Evolutionary conservation across 2,888 invertebrate genomes (phyloP), one percentile per base, ranked within the genome.

Genomic region (Mechanitis messenoides): DNA sequence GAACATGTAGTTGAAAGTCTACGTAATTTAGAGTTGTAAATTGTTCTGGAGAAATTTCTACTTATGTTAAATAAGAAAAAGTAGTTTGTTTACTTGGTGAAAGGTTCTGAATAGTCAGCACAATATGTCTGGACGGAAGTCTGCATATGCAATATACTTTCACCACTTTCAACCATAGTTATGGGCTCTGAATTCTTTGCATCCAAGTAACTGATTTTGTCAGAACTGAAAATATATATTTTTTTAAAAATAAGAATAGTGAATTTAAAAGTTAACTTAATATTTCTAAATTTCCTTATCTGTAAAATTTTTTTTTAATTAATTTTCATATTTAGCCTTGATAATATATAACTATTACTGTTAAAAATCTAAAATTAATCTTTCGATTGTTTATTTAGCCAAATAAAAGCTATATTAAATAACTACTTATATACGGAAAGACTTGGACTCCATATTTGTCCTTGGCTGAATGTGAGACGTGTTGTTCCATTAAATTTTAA

Each of bases 381-480:
- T 6, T 38, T 38, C 2, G 7, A 38, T 7, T 6, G 4, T 38
- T 38, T 38, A 4, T 6, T 38, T 38, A 38, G 1, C 4, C 38
- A 38, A 42, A 42, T 9, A 42, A 9, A 11, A 9, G 9, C 9
- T 42, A 38, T 3, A 61, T 45, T 54, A 58, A 54, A 42, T 38
- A 66, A 76, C 72, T 79, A 90, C 90, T 90, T 88, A 67, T 76
- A 81, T 3, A 92, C 80, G 45, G 85, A 81, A 56, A 93, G 83
- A 57, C 87, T 85, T 0, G 93, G 93, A 54, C 83, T 88, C 93
- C 93, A 93, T 61, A 92, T 91, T 77, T 92, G 91, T n/a, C 90
- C 85, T 62, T 87, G 86, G 28, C 85, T 82, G 35, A 92, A 85
- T 54, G 88, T 85, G 0, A 93, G 67, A 20, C 71, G 74, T 1